Base-by-base conservation (phyloP, 2,113 vertebrate genomes). In the Cyprinus carpio region DNA sequence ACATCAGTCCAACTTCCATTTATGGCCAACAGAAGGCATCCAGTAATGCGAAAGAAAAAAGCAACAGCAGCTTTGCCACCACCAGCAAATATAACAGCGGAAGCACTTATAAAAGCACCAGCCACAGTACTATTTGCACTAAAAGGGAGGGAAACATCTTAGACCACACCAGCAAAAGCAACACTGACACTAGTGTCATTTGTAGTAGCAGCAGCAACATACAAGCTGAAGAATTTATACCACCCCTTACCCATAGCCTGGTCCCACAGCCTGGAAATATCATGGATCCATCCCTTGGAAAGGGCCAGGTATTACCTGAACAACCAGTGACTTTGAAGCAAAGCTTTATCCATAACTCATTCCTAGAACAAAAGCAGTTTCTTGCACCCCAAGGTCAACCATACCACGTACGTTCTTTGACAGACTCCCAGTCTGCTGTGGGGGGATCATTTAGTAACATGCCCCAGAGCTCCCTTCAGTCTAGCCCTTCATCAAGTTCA, bases 251-350 rank as follows among this genome's bases (percentile, higher is more conserved):
- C 79, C 40, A 81, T 51, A 84, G 64, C 74, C 84, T 89, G 91
- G 92, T 78, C 92, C 94, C 0, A 92, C 80, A 88, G 65, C 40
- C 84, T 62, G 94, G 84, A 71, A 93, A 92, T 69, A 92, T 95
- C 87, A 90, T 95, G 0, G 96, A 97, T 72, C 91, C 94, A 54
- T 94, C 89, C 0, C 89, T 95, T 64, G 95, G 94, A 90, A 96
- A 96, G 87, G 95, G 93, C 82, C 96, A 96, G 91, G 95, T 96
- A 84, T 96, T 95, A 29, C 94, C 95, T 0, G 95, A 96, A 75
- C 95, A 96, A 88, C 93, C 96, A 65, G 95, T 93, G 0, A 94
- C 94, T 6, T 91, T 96, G 83, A 97, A 96, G 90, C 93, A 94
- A 56, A 96, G 96, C 87, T 96, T 96, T 90, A 94, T 90, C 76